Base-by-base conservation (phyloP, 2,113 vertebrate species). In the Hassar affinis region DNA sequence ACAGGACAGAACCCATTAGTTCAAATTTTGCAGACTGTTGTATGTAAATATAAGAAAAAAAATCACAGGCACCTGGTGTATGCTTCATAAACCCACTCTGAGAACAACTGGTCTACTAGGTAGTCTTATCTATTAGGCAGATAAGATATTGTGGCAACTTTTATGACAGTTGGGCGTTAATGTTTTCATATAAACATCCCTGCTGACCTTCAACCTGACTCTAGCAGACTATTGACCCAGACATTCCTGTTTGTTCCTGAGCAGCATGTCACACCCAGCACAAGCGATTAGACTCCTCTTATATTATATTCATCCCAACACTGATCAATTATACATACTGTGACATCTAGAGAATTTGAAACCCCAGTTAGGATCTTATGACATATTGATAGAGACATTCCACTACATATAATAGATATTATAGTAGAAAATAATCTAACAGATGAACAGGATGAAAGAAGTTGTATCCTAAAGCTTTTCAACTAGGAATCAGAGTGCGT, bases 221-320 rank as follows among this genome's bases (percentile, higher is more conserved):
- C 71, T 72, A 62, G 83, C 51, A 22, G 20, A 18, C 71, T 45
- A 17, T 30, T 85, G 80, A 85, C 69, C 82, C 81, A 79, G 38
- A 49, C 78, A 61, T 72, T 88, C 82, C 80, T 85, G 86, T 83
- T 83, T 68, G 85, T 77, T 79, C 51, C 20, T 47, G 45, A 83
- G 75, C 78, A 77, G 59, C 78, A 76, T 0, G 10, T 56, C 45
- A 79, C 66, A 84, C 54, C 66, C 83, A 49, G 71, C 56, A 6
- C 38, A 20, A 35, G 66, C 33, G 52, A 62, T 74, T 57, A 54
- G 30, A 10, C 22, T 25, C n/a, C 25, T 17, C 52, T 82, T 8
- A 35, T 80, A 52, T 80, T 82, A 61, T 74, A 59, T 47, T 75
- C 54, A 33, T 38, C 27, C 27, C n/a, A 61, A 35, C 56, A 54